Conservation (phyloP, 2,797 vertebrate species). For the Cottoperca gobio region DNA sequence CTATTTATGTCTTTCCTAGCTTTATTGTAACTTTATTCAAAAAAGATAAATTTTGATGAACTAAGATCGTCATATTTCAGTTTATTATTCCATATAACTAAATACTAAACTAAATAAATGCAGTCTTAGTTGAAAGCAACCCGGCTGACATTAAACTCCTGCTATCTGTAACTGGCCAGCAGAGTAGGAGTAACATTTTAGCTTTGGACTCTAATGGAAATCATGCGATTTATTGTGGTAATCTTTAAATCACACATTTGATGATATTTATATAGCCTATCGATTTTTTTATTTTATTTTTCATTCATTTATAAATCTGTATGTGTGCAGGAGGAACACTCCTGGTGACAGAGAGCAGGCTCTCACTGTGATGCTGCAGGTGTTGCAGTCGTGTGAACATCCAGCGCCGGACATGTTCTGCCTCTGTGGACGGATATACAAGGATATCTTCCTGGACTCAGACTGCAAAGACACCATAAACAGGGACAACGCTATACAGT, state of each 20-base stretch:
- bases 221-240: background rate
- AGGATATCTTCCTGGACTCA: slow-evolving; percentile 96
- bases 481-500: slow-evolving; percentile 92
- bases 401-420: slow-evolving; percentile 97
- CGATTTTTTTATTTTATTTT: background rate
- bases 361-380: slow-evolving; percentile 92
- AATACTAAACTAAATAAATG: background rate
- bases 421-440: slow-evolving; percentile 97
- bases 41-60: background rate
- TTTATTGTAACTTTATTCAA: background rate
- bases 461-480: slow-evolving; percentile 92
- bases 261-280: background rate
- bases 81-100: background rate
- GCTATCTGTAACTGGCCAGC: background rate
- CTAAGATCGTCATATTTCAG: background rate
- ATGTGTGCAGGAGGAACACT: slow-evolving; percentile 88
- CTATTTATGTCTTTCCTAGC: background rate
- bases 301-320: background rate
- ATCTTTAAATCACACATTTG: background rate
- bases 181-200: background rate
- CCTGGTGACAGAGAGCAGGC: slow-evolving; percentile 92
- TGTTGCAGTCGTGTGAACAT: slow-evolving; percentile 91
- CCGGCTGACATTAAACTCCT: background rate
- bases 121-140: background rate
- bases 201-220: background rate